A percentile compares a stretch with the other conserved stretches of the same genome.
Evolutionary conservation across 2,113 vertebrate genomes (phyloP).

Genomic region (Macquaria australasica): DNA sequence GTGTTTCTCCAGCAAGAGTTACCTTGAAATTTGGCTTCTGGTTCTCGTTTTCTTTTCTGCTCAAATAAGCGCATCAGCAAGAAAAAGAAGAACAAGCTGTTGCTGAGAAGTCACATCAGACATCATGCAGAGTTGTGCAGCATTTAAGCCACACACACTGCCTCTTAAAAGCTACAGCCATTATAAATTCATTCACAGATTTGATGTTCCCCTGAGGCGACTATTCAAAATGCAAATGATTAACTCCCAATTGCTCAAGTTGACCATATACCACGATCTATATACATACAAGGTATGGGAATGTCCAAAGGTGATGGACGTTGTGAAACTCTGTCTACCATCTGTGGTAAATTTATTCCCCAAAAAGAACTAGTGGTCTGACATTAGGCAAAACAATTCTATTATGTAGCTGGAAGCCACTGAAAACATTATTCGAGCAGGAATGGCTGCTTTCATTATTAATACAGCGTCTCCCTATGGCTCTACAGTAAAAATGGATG

Average conservation of each 20-base stretch:
- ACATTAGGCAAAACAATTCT: background rate
- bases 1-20: background rate
- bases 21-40: background rate
- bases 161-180: background rate
- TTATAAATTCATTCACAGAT: slow-evolving; percentile 4
- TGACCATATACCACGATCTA: background rate
- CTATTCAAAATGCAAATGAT: background rate
- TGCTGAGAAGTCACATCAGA: background rate
- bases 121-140: background rate
- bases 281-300: too few species aligned
- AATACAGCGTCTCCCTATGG: background rate
- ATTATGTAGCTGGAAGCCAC: background rate
- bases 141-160: background rate
- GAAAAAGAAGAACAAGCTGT: background rate
- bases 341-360: too few species aligned
- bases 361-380: too few species aligned
- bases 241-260: background rate
- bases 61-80: background rate
- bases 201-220: background rate
- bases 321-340: too few species aligned
- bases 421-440: background rate
- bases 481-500: background rate
- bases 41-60: background rate
- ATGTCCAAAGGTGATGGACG: too few species aligned
- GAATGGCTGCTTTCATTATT: background rate